These are phyloP conservation scores for Proterorhinus semilunaris DNA, from an alignment of 2,113 vertebrate genomes.

Conservation along the genomic window DNA sequence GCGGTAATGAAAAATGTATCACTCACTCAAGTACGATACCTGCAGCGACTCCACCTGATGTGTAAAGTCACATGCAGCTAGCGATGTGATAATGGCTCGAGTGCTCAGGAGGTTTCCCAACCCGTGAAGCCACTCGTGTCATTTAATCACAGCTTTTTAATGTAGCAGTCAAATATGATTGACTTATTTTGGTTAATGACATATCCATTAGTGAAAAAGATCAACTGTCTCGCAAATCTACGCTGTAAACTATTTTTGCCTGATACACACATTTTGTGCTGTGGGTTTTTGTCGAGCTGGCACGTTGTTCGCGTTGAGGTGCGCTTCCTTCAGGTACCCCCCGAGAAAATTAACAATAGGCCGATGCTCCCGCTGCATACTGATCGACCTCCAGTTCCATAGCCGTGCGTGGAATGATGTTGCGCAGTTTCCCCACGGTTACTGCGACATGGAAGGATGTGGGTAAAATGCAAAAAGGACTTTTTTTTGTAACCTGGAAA, in stretches of 20 bases:
- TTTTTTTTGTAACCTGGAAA: background rate
- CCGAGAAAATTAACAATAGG: no score
- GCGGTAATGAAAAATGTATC: constrained; percentile 61
- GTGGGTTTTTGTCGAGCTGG: no score
- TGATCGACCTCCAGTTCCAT: no score
- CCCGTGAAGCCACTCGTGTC: background rate
- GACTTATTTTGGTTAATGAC: background rate
- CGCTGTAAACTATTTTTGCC: background rate
- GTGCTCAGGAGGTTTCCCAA: background rate
- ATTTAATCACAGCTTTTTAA: constrained; percentile 3
- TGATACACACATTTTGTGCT: background rate
- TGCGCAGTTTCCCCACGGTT: no score
- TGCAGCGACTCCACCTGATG: constrained; percentile 47
- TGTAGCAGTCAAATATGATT: background rate
- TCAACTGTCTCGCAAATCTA: background rate
- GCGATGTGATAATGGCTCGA: constrained; percentile 6
- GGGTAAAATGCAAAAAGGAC: background rate
- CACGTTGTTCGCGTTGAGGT: no score
- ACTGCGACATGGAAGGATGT: background rate
- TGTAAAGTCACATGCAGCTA: constrained; percentile 19
- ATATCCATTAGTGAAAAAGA: background rate
- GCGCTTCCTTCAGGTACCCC: no score
- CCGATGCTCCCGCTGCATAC: no score
- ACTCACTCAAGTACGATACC: constrained; percentile 32
- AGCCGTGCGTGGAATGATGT: no score